These are phyloP conservation scores for Incurvaria masculella DNA, from an alignment of 2,888 invertebrate genomes.

Conservation along the genomic window DNA sequence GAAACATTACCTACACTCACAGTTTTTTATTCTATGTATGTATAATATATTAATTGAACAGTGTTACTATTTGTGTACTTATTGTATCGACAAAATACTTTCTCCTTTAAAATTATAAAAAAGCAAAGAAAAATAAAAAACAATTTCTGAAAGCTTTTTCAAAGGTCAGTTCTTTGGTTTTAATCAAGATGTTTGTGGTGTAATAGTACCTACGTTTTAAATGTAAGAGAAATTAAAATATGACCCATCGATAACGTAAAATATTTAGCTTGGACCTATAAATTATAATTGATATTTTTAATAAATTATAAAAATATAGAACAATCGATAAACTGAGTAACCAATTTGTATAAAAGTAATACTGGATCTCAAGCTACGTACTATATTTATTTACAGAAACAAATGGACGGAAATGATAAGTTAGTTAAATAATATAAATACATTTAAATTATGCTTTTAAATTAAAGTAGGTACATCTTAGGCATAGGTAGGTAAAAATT, in stretches of 20 bases:
- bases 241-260: too few relatives aligned
- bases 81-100: background rate
- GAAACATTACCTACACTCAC: constrained; percentile 9
- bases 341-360: constrained; percentile 1
- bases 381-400: constrained; percentile 13
- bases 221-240: too few relatives aligned
- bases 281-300: too few relatives aligned
- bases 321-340: too few relatives aligned
- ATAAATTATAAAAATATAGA: too few relatives aligned
- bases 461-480: constrained; percentile 8
- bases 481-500: constrained; percentile 5
- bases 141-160: background rate
- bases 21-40: constrained; percentile 4
- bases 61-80: background rate
- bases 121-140: background rate
- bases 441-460: constrained; percentile 17
- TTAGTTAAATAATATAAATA: constrained; percentile 1
- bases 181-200: too few relatives aligned
- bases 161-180: background rate
- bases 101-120: background rate
- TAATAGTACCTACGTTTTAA: too few relatives aligned
- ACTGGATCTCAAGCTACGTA: constrained; percentile 7
- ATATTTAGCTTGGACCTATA: too few relatives aligned
- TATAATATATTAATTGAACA: background rate
- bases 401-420: constrained; percentile 54